A percentile compares a stretch with the other conserved stretches of the same genome.
Evolutionary conservation across 2,797 vertebrate species (phyloP).

Genomic region (Amazona finschi): DNA sequence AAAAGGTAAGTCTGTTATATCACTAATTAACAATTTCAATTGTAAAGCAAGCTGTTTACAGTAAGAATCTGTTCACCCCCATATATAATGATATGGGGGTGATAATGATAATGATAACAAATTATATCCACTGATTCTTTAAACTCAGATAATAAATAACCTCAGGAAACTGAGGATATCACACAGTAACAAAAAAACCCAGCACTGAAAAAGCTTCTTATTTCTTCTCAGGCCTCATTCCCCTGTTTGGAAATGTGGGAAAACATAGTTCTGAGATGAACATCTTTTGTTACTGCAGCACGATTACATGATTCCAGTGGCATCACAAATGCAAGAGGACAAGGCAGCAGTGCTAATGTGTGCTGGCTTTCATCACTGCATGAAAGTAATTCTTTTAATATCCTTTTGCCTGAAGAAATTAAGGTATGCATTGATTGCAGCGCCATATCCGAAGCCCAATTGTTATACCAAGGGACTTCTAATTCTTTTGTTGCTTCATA

Average conservation of each 20-base stretch:
- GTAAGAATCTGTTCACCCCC: not conserved
- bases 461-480: not conserved
- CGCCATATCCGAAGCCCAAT: not conserved
- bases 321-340: not conserved
- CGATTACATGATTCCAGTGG: not conserved
- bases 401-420: not conserved
- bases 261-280: not conserved
- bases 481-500: not conserved
- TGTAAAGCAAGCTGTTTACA: constrained; percentile 3
- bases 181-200: not conserved
- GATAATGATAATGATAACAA: not conserved
- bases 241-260: not conserved
- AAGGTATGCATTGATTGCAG: not conserved
- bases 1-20: not conserved
- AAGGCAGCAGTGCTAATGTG: not conserved
- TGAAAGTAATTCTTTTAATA: not conserved
- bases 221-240: not conserved
- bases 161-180: not conserved
- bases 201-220: not conserved
- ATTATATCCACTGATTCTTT: not conserved
- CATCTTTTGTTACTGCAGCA: not conserved
- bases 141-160: not conserved
- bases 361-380: not conserved
- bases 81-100: not conserved
- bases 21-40: not conserved